Base-by-base conservation (phyloP, 1,140 invertebrate genomes). In the Sarcophaga peregrina region DNA sequence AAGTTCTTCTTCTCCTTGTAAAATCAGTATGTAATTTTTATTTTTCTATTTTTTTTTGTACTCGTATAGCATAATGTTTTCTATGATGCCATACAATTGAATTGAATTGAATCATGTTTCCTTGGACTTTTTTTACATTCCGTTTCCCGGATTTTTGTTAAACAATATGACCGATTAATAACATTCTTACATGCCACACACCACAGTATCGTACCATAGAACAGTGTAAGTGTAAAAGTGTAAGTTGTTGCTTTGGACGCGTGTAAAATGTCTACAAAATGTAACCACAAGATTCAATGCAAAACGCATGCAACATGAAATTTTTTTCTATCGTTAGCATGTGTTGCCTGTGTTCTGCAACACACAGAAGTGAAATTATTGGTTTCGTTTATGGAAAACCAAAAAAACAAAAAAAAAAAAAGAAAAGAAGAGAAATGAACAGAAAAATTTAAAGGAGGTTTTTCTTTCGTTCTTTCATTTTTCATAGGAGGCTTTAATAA, bases 161-260 rank as follows among this genome's bases (percentile, higher is more conserved):
- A 78, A 78, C 75, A 78, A 78, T 78, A 50, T 50, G 25, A 78
- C 47, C 25, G 46, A 78, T 78, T 78, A 78, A 78, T 78, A 78
- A 78, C 75, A 52, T 78, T 78, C 25, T 50, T 50, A 52, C 75
- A 78, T 78, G 75, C 75, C 48, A 78, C 48, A 68, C n/a, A 68
- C 62, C 45, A 15, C 13, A 47, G 45, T 76, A 15, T 47, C 13
- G 47, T 37, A 37, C 25, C 25, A 37, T 37, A 37, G 25, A 37
- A 1, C 1, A 37, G 25, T 37, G 25, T 37, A 37, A 78, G n/a
- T 78, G 47, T 78, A 78, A 78, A 78, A 78, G 75, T 78, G 75
- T 78, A 78, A 78, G 75, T 78, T 78, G n/a, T 78, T 73, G 17
- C 25, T 37, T 74, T 74, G 37, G 8, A 46, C 37, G 45, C 45